phyloP scores from a whole-genome alignment of 23 tunicate species.

The Phallusia fumigata region DNA sequence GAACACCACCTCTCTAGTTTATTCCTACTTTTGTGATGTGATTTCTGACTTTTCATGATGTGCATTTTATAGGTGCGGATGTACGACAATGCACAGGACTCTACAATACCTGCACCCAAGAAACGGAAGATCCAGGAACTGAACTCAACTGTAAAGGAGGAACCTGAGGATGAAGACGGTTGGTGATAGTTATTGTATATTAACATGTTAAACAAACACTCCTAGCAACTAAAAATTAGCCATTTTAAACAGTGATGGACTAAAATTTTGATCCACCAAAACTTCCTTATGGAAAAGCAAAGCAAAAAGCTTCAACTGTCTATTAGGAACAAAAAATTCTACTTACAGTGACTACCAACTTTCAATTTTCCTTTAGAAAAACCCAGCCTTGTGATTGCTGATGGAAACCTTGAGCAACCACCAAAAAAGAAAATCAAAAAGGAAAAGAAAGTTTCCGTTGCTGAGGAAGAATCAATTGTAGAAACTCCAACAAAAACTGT shows the following conservation, averaged over 20 bases:
- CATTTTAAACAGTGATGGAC: no score
- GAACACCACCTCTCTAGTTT: no score
- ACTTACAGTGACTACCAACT: no score
- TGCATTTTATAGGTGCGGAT: conserved; percentile 34
- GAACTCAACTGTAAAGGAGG: conserved; percentile 10
- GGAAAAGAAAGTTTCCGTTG: conserved; percentile 32
- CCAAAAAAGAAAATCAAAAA: conserved; percentile 55
- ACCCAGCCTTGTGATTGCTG: conserved; percentile 45
- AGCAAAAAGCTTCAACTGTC: no score
- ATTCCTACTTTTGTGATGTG: background rate
- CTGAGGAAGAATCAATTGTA: background rate
- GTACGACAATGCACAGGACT: conserved; percentile 90
- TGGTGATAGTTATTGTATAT: no score
- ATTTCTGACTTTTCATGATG: background rate
- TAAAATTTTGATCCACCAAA: no score
- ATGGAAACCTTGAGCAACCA: conserved; percentile 53
- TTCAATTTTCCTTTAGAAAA: conserved; percentile 10
- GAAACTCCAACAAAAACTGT: conserved; percentile 9
- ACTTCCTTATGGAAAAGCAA: no score
- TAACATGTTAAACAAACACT: no score
- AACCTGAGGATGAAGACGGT: conserved; percentile 9
- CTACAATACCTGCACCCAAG: conserved; percentile 67
- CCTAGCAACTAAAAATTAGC: no score
- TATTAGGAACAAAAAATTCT: no score
- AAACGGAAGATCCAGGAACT: conserved; percentile 75